Evolutionary conservation across 2,888 invertebrate species (phyloP).

Genomic region (Periphyllus acericola): DNA sequence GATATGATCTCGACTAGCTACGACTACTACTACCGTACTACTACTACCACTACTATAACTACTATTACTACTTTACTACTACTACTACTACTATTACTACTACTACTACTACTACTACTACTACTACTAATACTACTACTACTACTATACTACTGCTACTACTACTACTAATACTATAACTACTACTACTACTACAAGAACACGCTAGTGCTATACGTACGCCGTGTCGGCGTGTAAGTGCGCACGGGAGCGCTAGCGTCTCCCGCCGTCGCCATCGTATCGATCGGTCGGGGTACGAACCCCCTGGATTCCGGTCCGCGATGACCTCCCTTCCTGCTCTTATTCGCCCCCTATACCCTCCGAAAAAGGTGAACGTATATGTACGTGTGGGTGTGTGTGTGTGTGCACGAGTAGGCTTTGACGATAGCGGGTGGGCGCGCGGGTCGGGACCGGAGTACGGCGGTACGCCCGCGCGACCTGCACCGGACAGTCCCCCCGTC

Average conservation of each 20-base stretch:
- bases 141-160: slow-evolving; percentile 35
- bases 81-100: neutral
- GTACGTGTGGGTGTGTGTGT: neutral
- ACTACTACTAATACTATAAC: neutral
- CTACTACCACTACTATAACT: slow-evolving; percentile 22
- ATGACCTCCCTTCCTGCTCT: slow-evolving; percentile 15
- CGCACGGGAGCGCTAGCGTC: slow-evolving; percentile 40
- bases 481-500: slow-evolving; percentile 39
- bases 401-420: neutral
- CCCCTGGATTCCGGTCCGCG: slow-evolving; percentile 42
- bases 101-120: slow-evolving; percentile 15
- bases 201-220: neutral
- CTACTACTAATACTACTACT: slow-evolving; percentile 5
- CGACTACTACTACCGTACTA: slow-evolving; percentile 1
- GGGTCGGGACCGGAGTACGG: neutral
- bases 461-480: slow-evolving; percentile 29
- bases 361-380: slow-evolving; percentile 18
- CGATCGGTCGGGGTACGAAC: slow-evolving; percentile 30
- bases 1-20: neutral
- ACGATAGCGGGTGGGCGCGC: neutral
- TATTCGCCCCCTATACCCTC: neutral
- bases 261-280: slow-evolving; percentile 31
- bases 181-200: neutral
- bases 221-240: neutral
- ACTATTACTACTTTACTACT: slow-evolving; percentile 10